Conservation (phyloP, 37 sponge, comb jelly and placozoan genomes). For the Halichondria panicea region DNA sequence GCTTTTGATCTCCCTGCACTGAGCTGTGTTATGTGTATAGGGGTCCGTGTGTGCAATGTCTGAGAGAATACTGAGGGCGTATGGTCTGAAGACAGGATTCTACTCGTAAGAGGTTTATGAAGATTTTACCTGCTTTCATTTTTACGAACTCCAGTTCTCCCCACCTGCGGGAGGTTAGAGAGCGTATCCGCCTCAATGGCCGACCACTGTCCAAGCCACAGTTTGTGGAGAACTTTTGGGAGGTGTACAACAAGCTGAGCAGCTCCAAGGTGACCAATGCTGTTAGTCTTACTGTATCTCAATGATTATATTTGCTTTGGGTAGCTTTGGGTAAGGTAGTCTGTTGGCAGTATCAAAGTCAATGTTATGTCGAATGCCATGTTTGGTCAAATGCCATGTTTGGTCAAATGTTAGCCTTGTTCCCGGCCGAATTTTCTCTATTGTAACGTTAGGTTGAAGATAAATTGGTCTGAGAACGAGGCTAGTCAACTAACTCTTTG, state of each 20-base stretch:
- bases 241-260: conserved; percentile 59
- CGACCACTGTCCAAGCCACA: conserved; percentile 63
- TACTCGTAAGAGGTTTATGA: conserved; percentile 56
- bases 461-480: too few species aligned
- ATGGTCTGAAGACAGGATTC: conserved; percentile 85
- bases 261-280: conserved; percentile 53
- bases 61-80: conserved; percentile 79
- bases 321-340: too few species aligned
- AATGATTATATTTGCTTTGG: too few species aligned
- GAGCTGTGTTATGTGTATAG: conserved; percentile 34
- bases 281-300: too few species aligned
- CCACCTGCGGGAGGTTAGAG: conserved; percentile 91
- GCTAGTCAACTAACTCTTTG: too few species aligned
- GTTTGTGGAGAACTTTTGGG: conserved; percentile 86
- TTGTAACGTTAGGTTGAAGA: too few species aligned
- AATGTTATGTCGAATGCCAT: too few species aligned
- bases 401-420: too few species aligned
- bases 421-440: too few species aligned
- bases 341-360: too few species aligned
- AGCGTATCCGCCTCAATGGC: conserved; percentile 95
- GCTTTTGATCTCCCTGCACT: too few species aligned
- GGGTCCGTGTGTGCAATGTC: conserved; percentile 92
- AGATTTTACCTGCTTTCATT: neutral
- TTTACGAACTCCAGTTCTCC: conserved; percentile 68
- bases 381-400: too few species aligned